Evolutionary conservation across 2,797 vertebrate genomes (phyloP).

Genomic region (Spondyliosoma cantharus): DNA sequence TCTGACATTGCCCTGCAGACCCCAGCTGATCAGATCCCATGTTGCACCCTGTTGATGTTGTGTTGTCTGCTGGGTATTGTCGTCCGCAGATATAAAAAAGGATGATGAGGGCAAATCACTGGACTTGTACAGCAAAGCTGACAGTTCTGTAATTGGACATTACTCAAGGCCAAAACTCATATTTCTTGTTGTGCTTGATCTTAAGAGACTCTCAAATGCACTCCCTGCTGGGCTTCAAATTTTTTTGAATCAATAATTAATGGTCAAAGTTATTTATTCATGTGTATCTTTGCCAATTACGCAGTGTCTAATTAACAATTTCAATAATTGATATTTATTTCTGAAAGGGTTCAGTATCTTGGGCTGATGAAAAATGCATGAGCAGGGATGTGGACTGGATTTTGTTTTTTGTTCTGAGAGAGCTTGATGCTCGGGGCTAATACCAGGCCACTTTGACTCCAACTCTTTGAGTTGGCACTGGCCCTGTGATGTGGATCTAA

Average conservation of each 20-base stretch:
- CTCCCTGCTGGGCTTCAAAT: slow-evolving; percentile 78
- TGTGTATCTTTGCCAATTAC: slow-evolving; percentile 85
- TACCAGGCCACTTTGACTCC: slow-evolving; percentile 87
- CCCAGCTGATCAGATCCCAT: slow-evolving; percentile 59
- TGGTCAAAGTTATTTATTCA: slow-evolving; percentile 86
- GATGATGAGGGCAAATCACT: slow-evolving; percentile 69
- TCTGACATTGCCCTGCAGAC: slow-evolving; percentile 53
- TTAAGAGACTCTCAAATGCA: slow-evolving; percentile 82
- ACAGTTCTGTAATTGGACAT: slow-evolving; percentile 86
- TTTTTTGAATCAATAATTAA: slow-evolving; percentile 87
- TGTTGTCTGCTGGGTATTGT: slow-evolving; percentile 71
- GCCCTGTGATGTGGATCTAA: slow-evolving; percentile 86
- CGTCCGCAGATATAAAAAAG: slow-evolving; percentile 66
- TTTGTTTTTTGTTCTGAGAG: slow-evolving; percentile 86
- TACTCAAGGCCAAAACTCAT: slow-evolving; percentile 86
- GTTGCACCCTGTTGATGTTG: slow-evolving; percentile 67
- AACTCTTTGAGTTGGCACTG: slow-evolving; percentile 83
- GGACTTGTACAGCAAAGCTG: slow-evolving; percentile 75
- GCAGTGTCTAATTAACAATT: slow-evolving; percentile 85
- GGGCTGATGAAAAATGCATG: slow-evolving; percentile 86
- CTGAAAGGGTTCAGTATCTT: slow-evolving; percentile 82
- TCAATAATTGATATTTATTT: slow-evolving; percentile 91
- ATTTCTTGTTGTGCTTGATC: slow-evolving; percentile 85
- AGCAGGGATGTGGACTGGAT: slow-evolving; percentile 80
- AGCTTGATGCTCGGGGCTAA: slow-evolving; percentile 83